Base-by-base conservation (phyloP, 2,888 invertebrate species). In the Drosophila colorata region DNA sequence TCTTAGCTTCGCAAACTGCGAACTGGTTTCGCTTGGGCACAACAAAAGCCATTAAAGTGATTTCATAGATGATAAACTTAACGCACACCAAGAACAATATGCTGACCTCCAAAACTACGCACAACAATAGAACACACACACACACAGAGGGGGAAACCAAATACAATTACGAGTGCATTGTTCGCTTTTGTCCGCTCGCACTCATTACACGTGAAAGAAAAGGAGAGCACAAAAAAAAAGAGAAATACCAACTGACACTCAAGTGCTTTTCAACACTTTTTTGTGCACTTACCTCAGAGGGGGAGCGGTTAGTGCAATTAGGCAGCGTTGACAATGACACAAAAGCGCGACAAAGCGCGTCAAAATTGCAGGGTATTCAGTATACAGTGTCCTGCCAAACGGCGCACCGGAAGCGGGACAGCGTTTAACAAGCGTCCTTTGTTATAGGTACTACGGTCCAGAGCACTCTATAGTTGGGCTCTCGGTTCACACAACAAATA, bases 321-420 rank as follows among this genome's bases (percentile, higher is more conserved):
- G 84, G 78, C 74, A 69, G 69, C 84, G 88, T 75, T 74, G 88
- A 81, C 86, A 85, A 82, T 85, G 86, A 87, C 85, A 86, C 88
- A 86, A 86, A 87, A 88, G 77, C 86, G 86, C 83, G 79, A 70
- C 70, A 68, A 68, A 78, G 81, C 87, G 77, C 81, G 64, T 58
- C 75, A 43, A 68, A 81, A 73, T 68, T 75, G 57, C 35, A 25
- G 67, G 56, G 49, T 38, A 33, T 33, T 33, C 13, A 33, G 33
- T 13, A 0, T 13, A 33, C 44, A 57, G 55, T 9, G 40, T 44
- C n/a, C 23, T 49, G 66, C 23, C 56, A 69, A 70, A 56, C 47
- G 52, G 35, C 33, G 31, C 7, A 37, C 69, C 67, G 85, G 75
- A 82, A 78, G 58, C 69, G 65, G 38, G 60, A 47, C 59, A 53